phyloP scores from a whole-genome alignment of 2,888 invertebrate genomes.

The Drosophila subquinaria region DNA sequence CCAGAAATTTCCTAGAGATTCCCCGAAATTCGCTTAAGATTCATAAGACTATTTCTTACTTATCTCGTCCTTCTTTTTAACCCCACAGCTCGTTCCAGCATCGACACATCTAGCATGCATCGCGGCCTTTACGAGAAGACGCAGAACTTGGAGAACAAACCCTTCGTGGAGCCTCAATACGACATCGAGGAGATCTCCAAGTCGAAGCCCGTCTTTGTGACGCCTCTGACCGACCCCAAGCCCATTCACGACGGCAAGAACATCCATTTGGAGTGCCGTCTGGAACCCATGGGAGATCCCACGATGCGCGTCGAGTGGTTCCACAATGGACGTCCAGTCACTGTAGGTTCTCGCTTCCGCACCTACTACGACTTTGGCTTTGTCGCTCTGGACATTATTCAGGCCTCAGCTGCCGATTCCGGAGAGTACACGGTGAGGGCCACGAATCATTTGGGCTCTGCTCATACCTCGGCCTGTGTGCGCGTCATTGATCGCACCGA shows the following conservation, averaged over 20 bases:
- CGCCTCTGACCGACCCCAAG: slow-evolving; percentile 94
- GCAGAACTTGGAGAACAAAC: slow-evolving; percentile 93
- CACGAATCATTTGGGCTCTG: slow-evolving; percentile 96
- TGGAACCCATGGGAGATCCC: slow-evolving; percentile 98
- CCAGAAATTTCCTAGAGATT: no score
- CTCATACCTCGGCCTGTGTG: slow-evolving; percentile 96
- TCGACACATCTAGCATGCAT: slow-evolving; percentile 96
- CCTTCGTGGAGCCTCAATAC: slow-evolving; percentile 94
- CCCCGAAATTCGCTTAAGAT: no score
- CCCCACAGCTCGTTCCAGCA: slow-evolving; percentile 91
- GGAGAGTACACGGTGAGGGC: slow-evolving; percentile 98
- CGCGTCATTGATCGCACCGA: slow-evolving; percentile 93
- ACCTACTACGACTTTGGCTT: slow-evolving; percentile 99
- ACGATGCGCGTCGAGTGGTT: slow-evolving; percentile 98
- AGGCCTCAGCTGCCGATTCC: slow-evolving; percentile 96
- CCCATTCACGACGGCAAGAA: slow-evolving; percentile 95
- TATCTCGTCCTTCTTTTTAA: background rate
- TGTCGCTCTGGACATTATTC: slow-evolving; percentile 97
- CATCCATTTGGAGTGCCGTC: slow-evolving; percentile 95
- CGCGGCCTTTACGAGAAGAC: slow-evolving; percentile 94
- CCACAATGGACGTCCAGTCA: slow-evolving; percentile 95
- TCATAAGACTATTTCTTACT: no score
- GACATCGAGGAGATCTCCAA: slow-evolving; percentile 96
- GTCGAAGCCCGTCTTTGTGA: slow-evolving; percentile 97
- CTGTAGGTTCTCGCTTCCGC: slow-evolving; percentile 96